phyloP scores from a whole-genome alignment of 1,140 invertebrate species.

The Ptiloglossa arizonensis region DNA sequence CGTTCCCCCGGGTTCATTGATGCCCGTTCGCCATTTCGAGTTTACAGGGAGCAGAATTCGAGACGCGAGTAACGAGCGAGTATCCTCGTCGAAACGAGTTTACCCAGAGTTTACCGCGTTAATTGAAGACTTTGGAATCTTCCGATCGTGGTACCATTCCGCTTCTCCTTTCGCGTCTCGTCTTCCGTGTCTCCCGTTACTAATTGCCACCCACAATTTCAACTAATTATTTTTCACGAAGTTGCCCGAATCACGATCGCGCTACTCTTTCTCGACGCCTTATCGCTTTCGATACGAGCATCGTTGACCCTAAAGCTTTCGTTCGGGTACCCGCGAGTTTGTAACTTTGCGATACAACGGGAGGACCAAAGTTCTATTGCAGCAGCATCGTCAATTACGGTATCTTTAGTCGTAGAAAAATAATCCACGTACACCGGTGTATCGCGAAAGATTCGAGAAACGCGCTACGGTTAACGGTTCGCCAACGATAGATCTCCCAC shows the following conservation, averaged over 20 bases:
- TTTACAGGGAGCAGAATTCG: background rate
- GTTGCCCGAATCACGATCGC: conserved; percentile 27
- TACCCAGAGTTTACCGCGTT: conserved; percentile 44
- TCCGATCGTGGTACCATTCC: conserved; percentile 18
- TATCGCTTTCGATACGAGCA: conserved; percentile 19
- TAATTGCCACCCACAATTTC: conserved; percentile 68
- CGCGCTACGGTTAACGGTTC: too few species aligned
- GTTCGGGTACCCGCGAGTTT: too few species aligned
- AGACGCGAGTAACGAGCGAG: conserved; percentile 24
- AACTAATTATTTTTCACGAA: conserved; percentile 68
- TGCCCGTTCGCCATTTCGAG: background rate
- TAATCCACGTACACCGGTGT: too few species aligned
- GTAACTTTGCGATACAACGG: too few species aligned
- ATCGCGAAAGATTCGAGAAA: too few species aligned
- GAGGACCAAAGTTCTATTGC: too few species aligned
- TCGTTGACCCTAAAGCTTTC: too few species aligned
- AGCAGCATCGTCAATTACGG: too few species aligned
- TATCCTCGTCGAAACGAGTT: conserved; percentile 25
- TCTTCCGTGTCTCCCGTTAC: conserved; percentile 4
- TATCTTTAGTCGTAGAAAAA: too few species aligned
- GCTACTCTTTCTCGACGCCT: conserved; percentile 28
- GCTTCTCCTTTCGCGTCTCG: background rate
- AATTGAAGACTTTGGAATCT: conserved; percentile 60
- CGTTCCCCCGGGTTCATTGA: background rate
- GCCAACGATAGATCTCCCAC: too few species aligned